Conservation (phyloP, 2,888 invertebrate species). For the Vanessa cardui region DNA sequence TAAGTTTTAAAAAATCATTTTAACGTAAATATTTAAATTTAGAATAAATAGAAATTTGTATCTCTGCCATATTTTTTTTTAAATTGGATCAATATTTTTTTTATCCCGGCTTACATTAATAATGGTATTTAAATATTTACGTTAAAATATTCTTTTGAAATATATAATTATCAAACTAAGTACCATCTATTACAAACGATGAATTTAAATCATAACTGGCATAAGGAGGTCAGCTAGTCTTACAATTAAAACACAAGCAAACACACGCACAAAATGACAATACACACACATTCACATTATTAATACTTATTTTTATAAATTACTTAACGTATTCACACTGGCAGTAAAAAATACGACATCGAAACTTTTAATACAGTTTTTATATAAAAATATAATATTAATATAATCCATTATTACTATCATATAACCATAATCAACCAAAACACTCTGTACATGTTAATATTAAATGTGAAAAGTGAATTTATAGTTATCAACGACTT, state of each 20-base stretch:
- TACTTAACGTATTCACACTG: conserved; percentile 3
- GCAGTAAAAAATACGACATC: not conserved
- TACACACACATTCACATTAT: not conserved
- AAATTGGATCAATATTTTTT: not conserved
- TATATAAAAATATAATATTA: too few species aligned
- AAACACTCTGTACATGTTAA: too few species aligned
- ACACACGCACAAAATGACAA: conserved; percentile 4
- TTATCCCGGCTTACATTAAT: not conserved
- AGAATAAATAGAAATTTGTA: too few species aligned
- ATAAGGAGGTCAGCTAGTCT: conserved; percentile 14
- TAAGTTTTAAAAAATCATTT: conserved; percentile 55
- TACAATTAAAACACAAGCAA: conserved; percentile 19
- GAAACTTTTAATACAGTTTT: not conserved
- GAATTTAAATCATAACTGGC: conserved; percentile 17
- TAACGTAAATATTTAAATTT: conserved; percentile 30
- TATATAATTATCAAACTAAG: conserved; percentile 12
- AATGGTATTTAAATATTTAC: conserved; percentile 14
- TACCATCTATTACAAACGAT: conserved; percentile 12
- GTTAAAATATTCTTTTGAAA: conserved; percentile 17
- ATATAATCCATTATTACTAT: too few species aligned
- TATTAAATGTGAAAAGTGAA: too few species aligned
- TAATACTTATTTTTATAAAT: conserved; percentile 7
- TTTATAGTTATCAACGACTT: too few species aligned
- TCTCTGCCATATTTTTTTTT: too few species aligned
- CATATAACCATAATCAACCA: too few species aligned